Percentiles rank a stretch among this genome's conserved stretches.
Conservation (phyloP, 1,140 invertebrate genomes). For the Conopomorpha cramerella region DNA sequence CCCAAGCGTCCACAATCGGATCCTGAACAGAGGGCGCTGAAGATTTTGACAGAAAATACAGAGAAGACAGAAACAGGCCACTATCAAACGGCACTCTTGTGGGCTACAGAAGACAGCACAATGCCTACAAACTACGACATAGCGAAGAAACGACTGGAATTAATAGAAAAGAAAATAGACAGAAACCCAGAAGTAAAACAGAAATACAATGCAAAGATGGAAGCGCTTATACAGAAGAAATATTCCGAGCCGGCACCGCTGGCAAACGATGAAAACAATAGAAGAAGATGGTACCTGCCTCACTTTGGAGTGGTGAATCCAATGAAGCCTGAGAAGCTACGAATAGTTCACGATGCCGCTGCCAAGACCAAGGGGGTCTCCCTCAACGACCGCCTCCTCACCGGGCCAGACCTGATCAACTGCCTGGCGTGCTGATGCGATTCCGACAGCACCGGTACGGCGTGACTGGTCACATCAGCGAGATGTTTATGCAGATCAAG, state of each 20-base stretch:
- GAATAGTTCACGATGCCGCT: slow-evolving; percentile 17
- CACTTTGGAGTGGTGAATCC: slow-evolving; percentile 13
- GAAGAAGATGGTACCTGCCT: slow-evolving; percentile 14
- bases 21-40: not conserved
- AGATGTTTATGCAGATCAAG: slow-evolving; percentile 13
- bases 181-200: not conserved
- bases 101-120: not conserved
- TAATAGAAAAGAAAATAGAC: not conserved
- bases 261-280: not conserved
- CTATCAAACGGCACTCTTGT: not conserved
- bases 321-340: slow-evolving; percentile 9
- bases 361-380: slow-evolving; percentile 10
- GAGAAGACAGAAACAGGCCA: not conserved
- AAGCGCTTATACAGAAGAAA: not conserved
- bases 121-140: not conserved
- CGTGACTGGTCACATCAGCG: slow-evolving; percentile 15
- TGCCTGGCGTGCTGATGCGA: slow-evolving; percentile 11
- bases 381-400: slow-evolving; percentile 13
- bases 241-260: not conserved
- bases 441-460: slow-evolving; percentile 14
- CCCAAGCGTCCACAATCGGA: not conserved
- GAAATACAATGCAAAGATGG: not conserved
- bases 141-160: not conserved
- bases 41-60: not conserved
- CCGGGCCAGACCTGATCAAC: slow-evolving; percentile 15